Conservation (phyloP, 2,888 invertebrate species). For the Agriopis aurantiaria region DNA sequence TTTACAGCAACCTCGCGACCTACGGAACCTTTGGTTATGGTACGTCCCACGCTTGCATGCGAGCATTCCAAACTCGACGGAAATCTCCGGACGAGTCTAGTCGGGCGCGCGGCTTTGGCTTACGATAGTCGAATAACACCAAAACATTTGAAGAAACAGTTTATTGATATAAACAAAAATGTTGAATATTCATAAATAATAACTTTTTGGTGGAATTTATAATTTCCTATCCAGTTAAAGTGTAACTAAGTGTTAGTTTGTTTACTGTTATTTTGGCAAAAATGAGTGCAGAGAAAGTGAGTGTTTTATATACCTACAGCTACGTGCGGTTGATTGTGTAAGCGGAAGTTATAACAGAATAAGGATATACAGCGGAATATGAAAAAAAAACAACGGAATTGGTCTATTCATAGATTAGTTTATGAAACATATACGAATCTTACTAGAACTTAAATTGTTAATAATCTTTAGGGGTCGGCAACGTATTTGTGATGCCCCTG, state of each 20-base stretch:
- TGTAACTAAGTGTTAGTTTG: background rate
- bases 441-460: too few relatives aligned
- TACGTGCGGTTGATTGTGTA: slow-evolving; percentile 3
- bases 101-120: slow-evolving; percentile 30
- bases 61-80: slow-evolving; percentile 32
- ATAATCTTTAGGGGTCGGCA: too few relatives aligned
- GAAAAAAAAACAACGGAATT: too few relatives aligned
- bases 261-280: slow-evolving; percentile 14
- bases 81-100: slow-evolving; percentile 35
- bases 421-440: too few relatives aligned
- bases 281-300: slow-evolving; percentile 35
- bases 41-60: slow-evolving; percentile 13
- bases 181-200: background rate
- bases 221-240: background rate
- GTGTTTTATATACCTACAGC: slow-evolving; percentile 9
- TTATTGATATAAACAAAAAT: slow-evolving; percentile 17
- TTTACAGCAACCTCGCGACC: background rate
- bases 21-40: slow-evolving; percentile 20
- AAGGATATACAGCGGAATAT: background rate
- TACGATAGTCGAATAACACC: slow-evolving; percentile 14
- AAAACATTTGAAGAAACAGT: background rate
- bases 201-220: background rate
- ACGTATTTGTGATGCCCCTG: too few relatives aligned
- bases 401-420: too few relatives aligned
- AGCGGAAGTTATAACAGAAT: background rate